Evolutionary conservation across 2,113 vertebrate species (phyloP).

Genomic region (Oreochromis tanganicae): DNA sequence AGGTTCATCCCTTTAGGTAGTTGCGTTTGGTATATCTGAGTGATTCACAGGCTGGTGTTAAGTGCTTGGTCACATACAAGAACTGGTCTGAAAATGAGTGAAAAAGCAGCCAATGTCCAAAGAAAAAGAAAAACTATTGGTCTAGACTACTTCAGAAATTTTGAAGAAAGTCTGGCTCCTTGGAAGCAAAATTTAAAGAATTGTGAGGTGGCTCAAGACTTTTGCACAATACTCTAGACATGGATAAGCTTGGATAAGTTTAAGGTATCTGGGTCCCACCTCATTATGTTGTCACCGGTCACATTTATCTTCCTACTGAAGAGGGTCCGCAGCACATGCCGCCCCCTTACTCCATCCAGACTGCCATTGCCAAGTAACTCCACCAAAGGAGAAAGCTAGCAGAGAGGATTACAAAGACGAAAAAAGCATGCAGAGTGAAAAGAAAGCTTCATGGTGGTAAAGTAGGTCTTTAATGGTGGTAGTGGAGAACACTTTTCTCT

Average conservation of each 20-base stretch:
- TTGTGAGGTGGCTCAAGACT: not conserved
- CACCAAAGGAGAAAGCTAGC: conserved; percentile 72
- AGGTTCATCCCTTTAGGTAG: too few species aligned
- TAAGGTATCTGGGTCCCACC: conserved; percentile 57
- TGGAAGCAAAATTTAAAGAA: not conserved
- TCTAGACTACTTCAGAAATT: not conserved
- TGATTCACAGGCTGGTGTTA: not conserved
- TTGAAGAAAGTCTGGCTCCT: not conserved
- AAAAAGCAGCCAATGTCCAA: not conserved
- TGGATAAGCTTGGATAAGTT: not conserved
- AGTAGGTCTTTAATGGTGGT: not conserved
- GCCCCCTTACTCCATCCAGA: conserved; percentile 80
- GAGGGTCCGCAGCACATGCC: conserved; percentile 78
- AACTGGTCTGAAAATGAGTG: not conserved
- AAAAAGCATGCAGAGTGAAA: not conserved
- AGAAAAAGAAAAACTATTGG: not conserved
- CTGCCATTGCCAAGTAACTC: conserved; percentile 79
- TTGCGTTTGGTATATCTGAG: not conserved
- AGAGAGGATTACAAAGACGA: not conserved
- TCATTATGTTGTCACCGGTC: conserved; percentile 69
- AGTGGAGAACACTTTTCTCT: not conserved
- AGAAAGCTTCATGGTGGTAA: not conserved
- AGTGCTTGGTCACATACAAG: not conserved
- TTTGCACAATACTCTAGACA: not conserved
- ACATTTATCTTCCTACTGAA: conserved; percentile 72